phyloP scores from a whole-genome alignment of 2,888 invertebrate genomes.

The Netelia inedita region DNA sequence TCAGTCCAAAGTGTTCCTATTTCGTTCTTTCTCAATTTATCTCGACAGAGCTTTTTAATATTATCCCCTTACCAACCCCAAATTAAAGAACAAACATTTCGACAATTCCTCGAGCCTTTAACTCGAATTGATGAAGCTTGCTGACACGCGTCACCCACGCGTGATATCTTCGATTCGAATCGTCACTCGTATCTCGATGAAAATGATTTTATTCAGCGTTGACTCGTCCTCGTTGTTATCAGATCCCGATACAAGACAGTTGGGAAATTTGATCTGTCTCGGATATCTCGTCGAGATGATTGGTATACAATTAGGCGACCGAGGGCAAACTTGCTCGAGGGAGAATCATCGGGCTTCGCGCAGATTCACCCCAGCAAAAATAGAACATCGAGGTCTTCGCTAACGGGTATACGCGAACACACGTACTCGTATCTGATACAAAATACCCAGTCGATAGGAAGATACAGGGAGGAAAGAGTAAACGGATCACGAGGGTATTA shows the following conservation, averaged over 20 bases:
- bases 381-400: background rate
- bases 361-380: background rate
- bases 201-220: background rate
- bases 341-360: slow-evolving; percentile 1
- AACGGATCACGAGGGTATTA: slow-evolving; percentile 59
- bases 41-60: too few relatives aligned
- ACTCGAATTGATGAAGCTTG: too few relatives aligned
- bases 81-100: too few relatives aligned
- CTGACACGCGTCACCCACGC: too few relatives aligned
- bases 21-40: too few relatives aligned
- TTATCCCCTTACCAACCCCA: too few relatives aligned
- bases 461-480: background rate
- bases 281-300: slow-evolving; percentile 15
- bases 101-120: too few relatives aligned
- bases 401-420: background rate
- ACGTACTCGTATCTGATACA: background rate
- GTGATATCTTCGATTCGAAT: background rate
- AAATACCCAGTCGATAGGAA: background rate
- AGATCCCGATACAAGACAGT: slow-evolving; percentile 4
- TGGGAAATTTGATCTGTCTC: slow-evolving; percentile 43
- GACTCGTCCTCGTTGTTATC: background rate
- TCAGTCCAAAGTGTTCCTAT: too few relatives aligned
- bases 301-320: slow-evolving; percentile 23
- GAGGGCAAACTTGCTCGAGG: background rate
- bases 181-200: background rate